phyloP scores from a whole-genome alignment of 1,140 invertebrate genomes.

The Euwallacea fornicatus region DNA sequence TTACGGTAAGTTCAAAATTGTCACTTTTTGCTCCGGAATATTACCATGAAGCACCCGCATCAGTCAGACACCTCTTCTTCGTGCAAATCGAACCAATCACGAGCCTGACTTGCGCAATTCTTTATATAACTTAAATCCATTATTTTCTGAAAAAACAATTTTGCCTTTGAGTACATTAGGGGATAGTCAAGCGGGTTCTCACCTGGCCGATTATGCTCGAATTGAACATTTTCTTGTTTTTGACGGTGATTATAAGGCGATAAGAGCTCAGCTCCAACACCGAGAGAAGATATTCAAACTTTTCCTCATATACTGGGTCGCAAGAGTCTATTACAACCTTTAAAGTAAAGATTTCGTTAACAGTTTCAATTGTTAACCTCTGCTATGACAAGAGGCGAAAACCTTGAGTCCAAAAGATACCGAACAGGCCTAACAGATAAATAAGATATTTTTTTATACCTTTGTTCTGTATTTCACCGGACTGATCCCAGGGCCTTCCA shows the following conservation, averaged over 20 bases:
- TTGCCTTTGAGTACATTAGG: background rate
- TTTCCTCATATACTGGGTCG: conserved; percentile 86
- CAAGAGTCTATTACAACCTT: conserved; percentile 81
- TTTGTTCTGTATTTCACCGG: conserved; percentile 87
- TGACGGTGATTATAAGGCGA: conserved; percentile 74
- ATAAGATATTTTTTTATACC: conserved; percentile 49
- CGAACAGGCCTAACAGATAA: background rate
- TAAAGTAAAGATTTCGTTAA: conserved; percentile 28
- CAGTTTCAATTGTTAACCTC: background rate
- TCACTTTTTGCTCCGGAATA: background rate
- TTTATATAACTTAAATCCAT: conserved; percentile 24
- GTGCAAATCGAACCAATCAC: conserved; percentile 22
- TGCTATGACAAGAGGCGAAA: too few species aligned
- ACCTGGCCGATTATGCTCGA: conserved; percentile 80
- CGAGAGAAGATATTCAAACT: conserved; percentile 80
- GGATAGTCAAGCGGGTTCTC: conserved; percentile 12
- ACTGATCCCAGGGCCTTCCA: conserved; percentile 80
- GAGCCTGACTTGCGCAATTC: conserved; percentile 2
- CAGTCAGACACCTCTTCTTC: conserved; percentile 26
- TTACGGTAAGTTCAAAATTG: background rate
- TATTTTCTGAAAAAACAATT: conserved; percentile 25
- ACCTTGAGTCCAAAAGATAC: background rate
- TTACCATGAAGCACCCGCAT: background rate
- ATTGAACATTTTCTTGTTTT: conserved; percentile 78
- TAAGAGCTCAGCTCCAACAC: conserved; percentile 70